A percentile compares a stretch with the other conserved stretches of the same genome.
Conservation (phyloP, 2,888 invertebrate genomes). For the Campopleginae sp. region DNA sequence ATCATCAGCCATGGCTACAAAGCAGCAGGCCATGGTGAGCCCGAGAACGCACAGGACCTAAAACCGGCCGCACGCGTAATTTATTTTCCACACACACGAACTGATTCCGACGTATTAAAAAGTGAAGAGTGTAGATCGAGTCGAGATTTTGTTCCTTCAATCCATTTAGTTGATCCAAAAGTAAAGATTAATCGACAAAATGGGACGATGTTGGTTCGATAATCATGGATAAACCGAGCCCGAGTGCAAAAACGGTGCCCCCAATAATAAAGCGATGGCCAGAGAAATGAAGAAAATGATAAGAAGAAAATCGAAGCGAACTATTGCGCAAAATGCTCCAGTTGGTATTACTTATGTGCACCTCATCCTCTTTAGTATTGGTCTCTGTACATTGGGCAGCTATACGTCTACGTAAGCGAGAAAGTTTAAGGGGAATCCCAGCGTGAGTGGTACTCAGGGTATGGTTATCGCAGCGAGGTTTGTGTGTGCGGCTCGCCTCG, state of each 20-base stretch:
- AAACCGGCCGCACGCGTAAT: slow-evolving; percentile 69
- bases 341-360: slow-evolving; percentile 47
- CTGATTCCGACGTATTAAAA: background rate
- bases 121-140: background rate
- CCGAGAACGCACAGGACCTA: slow-evolving; percentile 73
- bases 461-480: slow-evolving; percentile 36
- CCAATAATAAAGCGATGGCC: background rate
- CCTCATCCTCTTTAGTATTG: slow-evolving; percentile 32
- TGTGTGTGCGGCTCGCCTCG: slow-evolving; percentile 66
- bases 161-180: too few relatives aligned
- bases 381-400: slow-evolving; percentile 41
- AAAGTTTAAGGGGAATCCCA: slow-evolving; percentile 66
- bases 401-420: slow-evolving; percentile 65
- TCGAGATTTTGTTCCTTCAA: too few relatives aligned
- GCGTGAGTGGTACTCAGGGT: slow-evolving; percentile 32
- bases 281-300: background rate
- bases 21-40: slow-evolving; percentile 69
- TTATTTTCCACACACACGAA: slow-evolving; percentile 4
- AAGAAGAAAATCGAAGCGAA: slow-evolving; percentile 1
- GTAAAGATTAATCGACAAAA: too few relatives aligned
- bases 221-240: background rate
- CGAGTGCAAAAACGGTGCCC: background rate
- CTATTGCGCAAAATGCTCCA: slow-evolving; percentile 61
- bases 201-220: too few relatives aligned
- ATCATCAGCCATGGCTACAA: slow-evolving; percentile 72